phyloP scores from a whole-genome alignment of 2,797 vertebrate species.

The Danio aesculapii region DNA sequence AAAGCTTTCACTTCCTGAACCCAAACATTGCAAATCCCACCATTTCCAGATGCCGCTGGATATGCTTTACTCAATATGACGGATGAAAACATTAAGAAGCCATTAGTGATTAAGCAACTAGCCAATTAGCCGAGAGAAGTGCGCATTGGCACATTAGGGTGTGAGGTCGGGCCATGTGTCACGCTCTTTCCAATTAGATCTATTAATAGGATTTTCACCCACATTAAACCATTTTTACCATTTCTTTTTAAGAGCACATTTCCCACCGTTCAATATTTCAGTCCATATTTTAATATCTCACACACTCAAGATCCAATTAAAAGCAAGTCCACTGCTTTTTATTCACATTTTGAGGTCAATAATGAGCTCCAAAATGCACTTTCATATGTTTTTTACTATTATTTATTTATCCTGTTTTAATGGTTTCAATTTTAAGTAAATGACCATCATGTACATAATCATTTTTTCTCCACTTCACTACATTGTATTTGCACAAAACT shows the following conservation, averaged over 20 bases:
- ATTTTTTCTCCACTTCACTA: too few relatives aligned
- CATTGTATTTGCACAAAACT: too few relatives aligned
- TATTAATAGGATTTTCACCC: conserved; percentile 65
- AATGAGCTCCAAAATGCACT: neutral
- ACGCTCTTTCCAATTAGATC: conserved; percentile 71
- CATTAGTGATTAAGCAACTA: conserved; percentile 68
- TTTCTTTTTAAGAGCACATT: conserved; percentile 5
- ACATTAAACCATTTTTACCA: conserved; percentile 55
- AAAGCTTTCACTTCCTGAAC: neutral
- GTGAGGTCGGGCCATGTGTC: conserved; percentile 59
- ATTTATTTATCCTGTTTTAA: too few relatives aligned
- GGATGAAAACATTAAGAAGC: conserved; percentile 56
- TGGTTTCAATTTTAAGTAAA: too few relatives aligned
- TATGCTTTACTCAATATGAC: neutral
- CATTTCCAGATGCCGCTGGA: neutral
- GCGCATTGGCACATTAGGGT: conserved; percentile 64
- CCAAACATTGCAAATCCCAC: neutral
- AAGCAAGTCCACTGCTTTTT: neutral
- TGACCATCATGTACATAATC: too few relatives aligned
- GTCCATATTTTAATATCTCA: neutral
- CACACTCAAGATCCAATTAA: neutral
- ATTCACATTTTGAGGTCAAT: neutral
- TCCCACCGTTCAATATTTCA: neutral
- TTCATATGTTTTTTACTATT: too few relatives aligned
- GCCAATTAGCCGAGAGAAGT: conserved; percentile 73